These are phyloP conservation scores for Tokudaia tokunoshimensis DNA, from an alignment of 2,797 vertebrate species.

Conservation along the genomic window DNA sequence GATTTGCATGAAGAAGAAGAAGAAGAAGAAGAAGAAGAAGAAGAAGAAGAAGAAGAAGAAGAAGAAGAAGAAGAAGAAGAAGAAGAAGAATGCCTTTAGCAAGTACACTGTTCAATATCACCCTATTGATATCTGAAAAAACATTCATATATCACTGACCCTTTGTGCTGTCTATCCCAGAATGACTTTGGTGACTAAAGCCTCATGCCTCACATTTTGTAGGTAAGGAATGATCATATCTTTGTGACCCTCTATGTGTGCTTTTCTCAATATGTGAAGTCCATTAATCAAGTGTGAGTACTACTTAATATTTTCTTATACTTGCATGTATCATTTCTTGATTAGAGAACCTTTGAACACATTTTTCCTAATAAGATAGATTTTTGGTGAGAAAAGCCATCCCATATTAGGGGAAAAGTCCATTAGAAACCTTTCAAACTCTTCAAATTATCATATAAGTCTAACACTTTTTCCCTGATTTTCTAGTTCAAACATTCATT, in stretches of 20 bases:
- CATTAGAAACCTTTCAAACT: background rate
- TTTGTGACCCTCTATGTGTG: background rate
- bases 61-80: background rate
- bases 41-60: accelerated
- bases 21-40: too few species aligned
- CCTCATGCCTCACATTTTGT: background rate
- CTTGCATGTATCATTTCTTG: background rate
- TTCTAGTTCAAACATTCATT: background rate
- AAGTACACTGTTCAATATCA: background rate
- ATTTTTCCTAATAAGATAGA: background rate
- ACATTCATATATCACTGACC: background rate
- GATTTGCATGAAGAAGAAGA: too few species aligned
- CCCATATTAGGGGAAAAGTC: too few species aligned
- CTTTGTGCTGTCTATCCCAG: background rate
- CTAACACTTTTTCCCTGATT: background rate
- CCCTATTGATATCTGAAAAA: too few species aligned
- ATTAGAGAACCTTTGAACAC: background rate
- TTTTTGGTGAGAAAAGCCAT: background rate
- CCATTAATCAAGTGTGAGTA: too few species aligned
- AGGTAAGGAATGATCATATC: background rate
- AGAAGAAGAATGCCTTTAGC: background rate
- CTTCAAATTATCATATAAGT: background rate
- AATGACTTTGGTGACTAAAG: background rate
- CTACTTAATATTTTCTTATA: background rate
- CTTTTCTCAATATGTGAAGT: background rate